These are phyloP conservation scores for Dendroctonus valens DNA, from an alignment of 1,140 invertebrate genomes.

Conservation along the genomic window DNA sequence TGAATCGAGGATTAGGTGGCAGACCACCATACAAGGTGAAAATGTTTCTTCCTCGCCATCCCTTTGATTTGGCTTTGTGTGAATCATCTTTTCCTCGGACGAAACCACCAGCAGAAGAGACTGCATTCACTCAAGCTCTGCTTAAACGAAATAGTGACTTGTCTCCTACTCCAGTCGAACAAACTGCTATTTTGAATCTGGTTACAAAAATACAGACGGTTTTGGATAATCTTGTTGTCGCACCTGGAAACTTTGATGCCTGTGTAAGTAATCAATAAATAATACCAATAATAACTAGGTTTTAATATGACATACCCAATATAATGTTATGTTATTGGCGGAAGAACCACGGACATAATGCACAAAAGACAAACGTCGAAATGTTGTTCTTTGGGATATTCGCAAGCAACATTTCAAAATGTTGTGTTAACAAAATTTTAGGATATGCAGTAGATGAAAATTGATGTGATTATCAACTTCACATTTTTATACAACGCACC, in stretches of 20 bases:
- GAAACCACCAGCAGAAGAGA: constrained; percentile 78
- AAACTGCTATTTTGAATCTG: constrained; percentile 85
- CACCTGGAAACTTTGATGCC: constrained; percentile 90
- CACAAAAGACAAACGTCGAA: background rate
- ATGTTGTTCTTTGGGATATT: too few relatives aligned
- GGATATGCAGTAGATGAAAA: background rate
- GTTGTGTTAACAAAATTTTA: background rate
- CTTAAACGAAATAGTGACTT: constrained; percentile 89
- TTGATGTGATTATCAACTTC: too few relatives aligned
- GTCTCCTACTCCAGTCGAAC: constrained; percentile 84
- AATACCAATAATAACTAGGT: background rate
- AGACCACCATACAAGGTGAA: constrained; percentile 63
- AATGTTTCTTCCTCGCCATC: constrained; percentile 79
- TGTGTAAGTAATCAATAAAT: constrained; percentile 72
- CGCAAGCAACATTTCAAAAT: background rate
- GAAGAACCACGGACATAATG: background rate
- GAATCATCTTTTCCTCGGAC: constrained; percentile 86
- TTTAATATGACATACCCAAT: background rate
- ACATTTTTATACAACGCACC: too few relatives aligned
- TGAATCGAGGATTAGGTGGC: constrained; percentile 69
- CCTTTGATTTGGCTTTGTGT: constrained; percentile 86
- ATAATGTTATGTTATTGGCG: background rate
- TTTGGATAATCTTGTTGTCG: constrained; percentile 89
- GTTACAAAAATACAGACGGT: constrained; percentile 92
- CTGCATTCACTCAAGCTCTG: constrained; percentile 82